Conservation (phyloP, 2,113 vertebrate species). For the Eupsittula cactorum region DNA sequence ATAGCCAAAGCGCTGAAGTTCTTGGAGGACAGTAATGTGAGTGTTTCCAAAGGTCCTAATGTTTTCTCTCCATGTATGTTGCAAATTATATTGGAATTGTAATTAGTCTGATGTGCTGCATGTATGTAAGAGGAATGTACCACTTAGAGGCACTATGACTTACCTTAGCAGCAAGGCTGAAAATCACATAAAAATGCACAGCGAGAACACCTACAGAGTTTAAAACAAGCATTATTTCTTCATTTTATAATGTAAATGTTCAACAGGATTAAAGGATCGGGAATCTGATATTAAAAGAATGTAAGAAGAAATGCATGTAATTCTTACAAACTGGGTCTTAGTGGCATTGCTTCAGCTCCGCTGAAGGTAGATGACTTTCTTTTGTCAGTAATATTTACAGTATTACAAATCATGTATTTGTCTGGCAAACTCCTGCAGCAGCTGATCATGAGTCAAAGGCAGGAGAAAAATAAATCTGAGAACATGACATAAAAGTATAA, state of each 20-base stretch:
- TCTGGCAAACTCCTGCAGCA: background rate
- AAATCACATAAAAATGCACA: background rate
- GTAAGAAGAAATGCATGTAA: conserved; percentile 27
- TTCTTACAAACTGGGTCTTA: background rate
- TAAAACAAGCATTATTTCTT: conserved; percentile 31
- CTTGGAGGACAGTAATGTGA: conserved; percentile 94
- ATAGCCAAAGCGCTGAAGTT: conserved; percentile 95
- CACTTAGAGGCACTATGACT: background rate
- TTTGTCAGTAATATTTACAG: background rate
- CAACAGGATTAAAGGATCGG: conserved; percentile 55
- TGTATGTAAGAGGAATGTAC: background rate
- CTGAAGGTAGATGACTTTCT: background rate
- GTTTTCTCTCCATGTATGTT: background rate
- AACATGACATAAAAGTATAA: background rate
- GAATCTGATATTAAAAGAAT: conserved; percentile 45
- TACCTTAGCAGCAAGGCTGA: conserved; percentile 4
- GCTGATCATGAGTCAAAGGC: conserved; percentile 6
- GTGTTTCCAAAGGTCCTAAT: conserved; percentile 55
- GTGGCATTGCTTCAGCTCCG: background rate
- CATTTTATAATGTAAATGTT: conserved; percentile 39
- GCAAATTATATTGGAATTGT: background rate
- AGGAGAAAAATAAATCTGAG: background rate
- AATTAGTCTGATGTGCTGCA: background rate
- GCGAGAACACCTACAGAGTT: background rate
- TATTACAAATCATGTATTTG: conserved; percentile 22